These are phyloP conservation scores for Meteorus colon DNA, from an alignment of 2,888 invertebrate species.

Conservation along the genomic window DNA sequence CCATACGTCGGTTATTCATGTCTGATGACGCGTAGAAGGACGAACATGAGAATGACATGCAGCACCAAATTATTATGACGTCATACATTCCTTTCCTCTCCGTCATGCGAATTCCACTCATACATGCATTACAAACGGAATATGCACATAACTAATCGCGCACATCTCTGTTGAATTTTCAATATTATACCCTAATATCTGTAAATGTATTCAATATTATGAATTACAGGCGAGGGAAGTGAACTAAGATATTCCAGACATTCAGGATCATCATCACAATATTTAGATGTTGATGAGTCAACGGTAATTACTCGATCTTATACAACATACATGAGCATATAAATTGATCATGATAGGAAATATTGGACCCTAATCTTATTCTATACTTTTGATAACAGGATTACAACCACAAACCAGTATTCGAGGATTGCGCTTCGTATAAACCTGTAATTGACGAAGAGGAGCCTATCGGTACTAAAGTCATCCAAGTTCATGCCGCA, in stretches of 20 bases:
- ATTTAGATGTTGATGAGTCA: constrained; percentile 59
- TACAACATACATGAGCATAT: background rate
- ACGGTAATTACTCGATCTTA: constrained; percentile 51
- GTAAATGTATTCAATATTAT: constrained; percentile 45
- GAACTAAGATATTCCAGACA: constrained; percentile 71
- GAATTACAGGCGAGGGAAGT: constrained; percentile 65
- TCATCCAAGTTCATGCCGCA: constrained; percentile 84
- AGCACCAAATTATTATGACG: constrained; percentile 26
- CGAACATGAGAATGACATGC: background rate
- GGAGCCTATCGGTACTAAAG: constrained; percentile 81
- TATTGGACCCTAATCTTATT: background rate
- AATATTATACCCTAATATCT: background rate
- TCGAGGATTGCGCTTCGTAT: constrained; percentile 88
- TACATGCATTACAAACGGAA: background rate
- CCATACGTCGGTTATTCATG: background rate
- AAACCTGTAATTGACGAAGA: constrained; percentile 88
- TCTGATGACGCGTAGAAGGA: background rate
- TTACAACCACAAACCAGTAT: constrained; percentile 84
- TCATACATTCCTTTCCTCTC: constrained; percentile 35
- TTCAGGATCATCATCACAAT: constrained; percentile 62
- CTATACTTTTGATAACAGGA: constrained; percentile 50
- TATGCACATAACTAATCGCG: background rate
- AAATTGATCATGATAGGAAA: background rate
- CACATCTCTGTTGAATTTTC: too few relatives aligned
- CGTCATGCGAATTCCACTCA: constrained; percentile 13